Percentiles rank a stretch among this genome's conserved stretches.
phyloP scores from a whole-genome alignment of 2,888 invertebrate species.

The Eristalinus sepulchralis region DNA sequence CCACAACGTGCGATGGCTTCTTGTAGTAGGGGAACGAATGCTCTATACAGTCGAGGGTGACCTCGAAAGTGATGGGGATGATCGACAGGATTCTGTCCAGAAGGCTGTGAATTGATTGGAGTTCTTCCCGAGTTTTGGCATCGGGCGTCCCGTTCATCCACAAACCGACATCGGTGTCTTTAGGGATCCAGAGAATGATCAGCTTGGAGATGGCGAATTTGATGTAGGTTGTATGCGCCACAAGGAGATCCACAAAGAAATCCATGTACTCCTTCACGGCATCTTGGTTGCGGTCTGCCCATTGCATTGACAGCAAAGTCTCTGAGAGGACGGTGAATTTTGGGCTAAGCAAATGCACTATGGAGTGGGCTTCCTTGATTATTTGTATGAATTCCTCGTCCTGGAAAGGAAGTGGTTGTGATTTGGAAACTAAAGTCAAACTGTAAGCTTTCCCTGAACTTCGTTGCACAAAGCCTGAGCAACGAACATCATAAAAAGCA shows the following conservation, averaged over 20 bases:
- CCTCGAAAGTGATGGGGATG: constrained; percentile 85
- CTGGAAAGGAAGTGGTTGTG: constrained; percentile 77
- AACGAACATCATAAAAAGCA: neutral
- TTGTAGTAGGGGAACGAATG: constrained; percentile 90
- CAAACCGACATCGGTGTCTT: constrained; percentile 81
- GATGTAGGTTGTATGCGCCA: constrained; percentile 86
- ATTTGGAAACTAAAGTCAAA: too few relatives aligned
- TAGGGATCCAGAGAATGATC: constrained; percentile 84
- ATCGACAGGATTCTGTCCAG: constrained; percentile 79
- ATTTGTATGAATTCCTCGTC: constrained; percentile 83
- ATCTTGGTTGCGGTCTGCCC: constrained; percentile 82
- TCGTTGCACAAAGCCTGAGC: neutral
- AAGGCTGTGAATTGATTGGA: constrained; percentile 85
- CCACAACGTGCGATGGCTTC: constrained; percentile 85
- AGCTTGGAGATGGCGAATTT: constrained; percentile 84
- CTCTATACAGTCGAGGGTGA: constrained; percentile 85
- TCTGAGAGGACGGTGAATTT: constrained; percentile 84
- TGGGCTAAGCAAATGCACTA: constrained; percentile 83
- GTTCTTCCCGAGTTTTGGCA: constrained; percentile 82
- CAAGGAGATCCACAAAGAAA: constrained; percentile 86
- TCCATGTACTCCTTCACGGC: constrained; percentile 83
- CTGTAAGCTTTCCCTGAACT: neutral
- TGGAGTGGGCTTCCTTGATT: constrained; percentile 83
- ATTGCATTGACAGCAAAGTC: constrained; percentile 83
- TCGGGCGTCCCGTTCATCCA: constrained; percentile 85